These are phyloP conservation scores for Cosmorhoe ocellata DNA, from an alignment of 2,888 invertebrate species.

Conservation along the genomic window DNA sequence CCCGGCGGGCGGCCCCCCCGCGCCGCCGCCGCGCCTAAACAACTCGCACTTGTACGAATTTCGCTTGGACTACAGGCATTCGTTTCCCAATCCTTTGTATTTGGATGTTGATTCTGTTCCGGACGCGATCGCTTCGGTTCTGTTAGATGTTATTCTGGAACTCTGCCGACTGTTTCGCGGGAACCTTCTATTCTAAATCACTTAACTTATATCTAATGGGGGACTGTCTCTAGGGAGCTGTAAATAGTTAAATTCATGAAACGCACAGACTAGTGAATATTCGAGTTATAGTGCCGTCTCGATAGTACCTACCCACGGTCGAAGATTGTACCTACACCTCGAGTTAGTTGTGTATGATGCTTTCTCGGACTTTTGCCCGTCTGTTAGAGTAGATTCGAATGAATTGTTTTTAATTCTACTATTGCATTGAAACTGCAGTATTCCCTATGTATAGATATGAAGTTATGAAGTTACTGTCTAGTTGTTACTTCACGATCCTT, in stretches of 20 bases:
- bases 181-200: slow-evolving; percentile 57
- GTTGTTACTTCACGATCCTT: slow-evolving; percentile 61
- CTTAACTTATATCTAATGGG: slow-evolving; percentile 52
- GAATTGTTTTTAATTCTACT: slow-evolving; percentile 59
- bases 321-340: slow-evolving; percentile 57
- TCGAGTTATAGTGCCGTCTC: slow-evolving; percentile 74
- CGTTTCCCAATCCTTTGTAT: slow-evolving; percentile 18
- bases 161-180: slow-evolving; percentile 52
- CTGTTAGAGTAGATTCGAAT: slow-evolving; percentile 68
- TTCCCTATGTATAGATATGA: slow-evolving; percentile 58
- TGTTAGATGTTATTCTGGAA: slow-evolving; percentile 35
- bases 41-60: slow-evolving; percentile 40
- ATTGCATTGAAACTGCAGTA: slow-evolving; percentile 53
- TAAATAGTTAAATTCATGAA: slow-evolving; percentile 78
- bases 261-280: slow-evolving; percentile 82
- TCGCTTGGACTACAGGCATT: slow-evolving; percentile 20
- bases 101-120: slow-evolving; percentile 19
- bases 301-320: slow-evolving; percentile 68
- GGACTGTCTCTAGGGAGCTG: slow-evolving; percentile 63
- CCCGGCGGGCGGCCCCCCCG: slow-evolving; percentile 59
- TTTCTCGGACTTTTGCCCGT: slow-evolving; percentile 67
- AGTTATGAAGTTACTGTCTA: slow-evolving; percentile 59
- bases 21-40: slow-evolving; percentile 32
- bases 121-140: slow-evolving; percentile 26
- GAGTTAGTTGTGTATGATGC: slow-evolving; percentile 66